Base-by-base conservation (phyloP, 2,113 vertebrate genomes). In the Daphoenositta chrysoptera region DNA sequence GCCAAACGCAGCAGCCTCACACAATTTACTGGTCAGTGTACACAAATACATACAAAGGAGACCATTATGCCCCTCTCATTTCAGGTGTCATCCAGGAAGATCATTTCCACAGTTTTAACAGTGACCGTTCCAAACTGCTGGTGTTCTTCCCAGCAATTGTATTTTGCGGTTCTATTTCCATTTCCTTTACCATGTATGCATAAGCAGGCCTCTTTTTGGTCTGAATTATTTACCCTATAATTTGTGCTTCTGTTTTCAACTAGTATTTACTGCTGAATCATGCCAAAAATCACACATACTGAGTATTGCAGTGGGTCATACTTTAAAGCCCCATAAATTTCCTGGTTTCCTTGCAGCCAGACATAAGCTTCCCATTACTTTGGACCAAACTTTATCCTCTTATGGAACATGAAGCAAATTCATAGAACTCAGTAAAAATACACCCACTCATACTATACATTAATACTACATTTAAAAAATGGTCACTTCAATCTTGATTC, bases 241-340 rank as follows among this genome's bases (percentile, higher is more conserved):
- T 95, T 83, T 94, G 39, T 83, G 71, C 72, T 96, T 88, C 92
- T 96, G 88, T 96, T 96, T 92, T 94, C 79, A 86, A 90, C 91
- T 61, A 83, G 58, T 83, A 95, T 94, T 96, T 96, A 92, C 85
- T 83, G 87, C 35, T 86, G 63, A 94, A 93, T 95, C 58, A 77
- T 44, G 87, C 94, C 95, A 96, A 96, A 95, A 96, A 78, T 90
- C 90, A 95, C 90, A 96, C 88, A 90, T 90, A 83, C 51, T 54
- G 71, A 95, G 90, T 90, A 86, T 3, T 92, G 78, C 91, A 70
- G 78, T 28, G 54, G 87, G 58, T 80, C 70, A 90, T 85, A 90
- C 83, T 95, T 96, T 81, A 90, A 94, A 93, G 83, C 40, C 64
- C 81, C 47, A 73, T 88, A 83, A 91, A 90, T 91, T 85, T 86